Percentiles rank a stretch among this genome's conserved stretches.
These are phyloP conservation scores for Eudyptes chrysolophus DNA, from an alignment of 2,113 vertebrate species.

Conservation along the genomic window DNA sequence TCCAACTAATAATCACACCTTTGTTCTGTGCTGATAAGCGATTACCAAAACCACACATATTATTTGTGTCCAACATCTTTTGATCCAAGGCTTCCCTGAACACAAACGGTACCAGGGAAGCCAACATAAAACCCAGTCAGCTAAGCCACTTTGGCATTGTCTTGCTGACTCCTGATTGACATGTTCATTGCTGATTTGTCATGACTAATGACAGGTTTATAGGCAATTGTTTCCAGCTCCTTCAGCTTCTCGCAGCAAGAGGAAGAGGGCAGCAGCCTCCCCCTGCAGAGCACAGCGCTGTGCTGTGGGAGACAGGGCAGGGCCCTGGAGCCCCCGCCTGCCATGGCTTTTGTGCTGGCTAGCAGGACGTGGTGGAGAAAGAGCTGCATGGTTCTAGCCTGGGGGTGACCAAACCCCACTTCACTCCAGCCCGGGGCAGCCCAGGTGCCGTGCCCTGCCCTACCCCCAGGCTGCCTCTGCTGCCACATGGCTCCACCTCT, in stretches of 20 bases:
- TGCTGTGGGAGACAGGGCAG: neutral
- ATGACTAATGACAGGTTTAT: neutral
- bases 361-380: neutral
- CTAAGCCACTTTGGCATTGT: neutral
- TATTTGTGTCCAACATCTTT: neutral
- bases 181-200: neutral
- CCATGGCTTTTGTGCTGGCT: neutral
- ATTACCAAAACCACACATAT: neutral
- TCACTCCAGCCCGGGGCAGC: neutral
- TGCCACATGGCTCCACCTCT: neutral
- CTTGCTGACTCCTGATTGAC: neutral
- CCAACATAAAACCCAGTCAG: neutral
- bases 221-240: neutral
- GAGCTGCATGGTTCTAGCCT: neutral
- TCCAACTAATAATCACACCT: neutral
- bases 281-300: neutral
- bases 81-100: neutral
- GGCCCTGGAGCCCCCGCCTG: accelerated
- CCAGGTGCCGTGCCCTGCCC: neutral
- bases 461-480: neutral
- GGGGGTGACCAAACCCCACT: neutral
- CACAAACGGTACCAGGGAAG: neutral
- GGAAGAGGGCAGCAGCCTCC: neutral
- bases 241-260: neutral
- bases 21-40: neutral